Evolutionary conservation across 2,888 invertebrate species (phyloP).

Genomic region (Tiliacea aurago): DNA sequence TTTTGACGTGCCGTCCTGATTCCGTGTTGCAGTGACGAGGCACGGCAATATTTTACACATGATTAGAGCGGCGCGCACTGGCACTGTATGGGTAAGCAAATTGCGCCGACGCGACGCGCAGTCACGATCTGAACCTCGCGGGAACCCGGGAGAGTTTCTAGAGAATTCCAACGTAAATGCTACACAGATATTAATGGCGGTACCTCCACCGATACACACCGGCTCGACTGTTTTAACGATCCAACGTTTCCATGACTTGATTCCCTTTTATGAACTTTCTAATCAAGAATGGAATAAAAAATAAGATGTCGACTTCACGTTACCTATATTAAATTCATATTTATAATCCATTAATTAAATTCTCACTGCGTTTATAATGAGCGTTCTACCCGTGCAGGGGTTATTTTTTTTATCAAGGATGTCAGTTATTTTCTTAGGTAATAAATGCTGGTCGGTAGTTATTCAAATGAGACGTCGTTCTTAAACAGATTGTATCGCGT

Average conservation of each 20-base stretch:
- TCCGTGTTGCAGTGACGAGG: constrained; percentile 85
- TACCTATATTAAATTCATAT: constrained; percentile 66
- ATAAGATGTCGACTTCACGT: constrained; percentile 55
- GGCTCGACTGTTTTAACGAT: constrained; percentile 60
- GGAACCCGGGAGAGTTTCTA: constrained; percentile 88
- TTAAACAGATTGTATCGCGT: constrained; percentile 83
- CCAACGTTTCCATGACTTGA: constrained; percentile 56
- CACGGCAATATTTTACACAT: constrained; percentile 89
- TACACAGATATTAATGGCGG: constrained; percentile 87
- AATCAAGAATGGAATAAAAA: constrained; percentile 65
- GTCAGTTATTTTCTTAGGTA: constrained; percentile 76
- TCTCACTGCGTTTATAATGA: constrained; percentile 66
- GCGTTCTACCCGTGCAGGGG: constrained; percentile 60
- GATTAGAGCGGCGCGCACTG: constrained; percentile 86
- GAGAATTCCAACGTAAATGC: constrained; percentile 89
- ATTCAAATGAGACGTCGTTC: constrained; percentile 86
- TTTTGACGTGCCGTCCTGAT: constrained; percentile 85
- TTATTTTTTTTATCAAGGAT: constrained; percentile 75
- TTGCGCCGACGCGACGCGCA: constrained; percentile 88
- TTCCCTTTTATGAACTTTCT: constrained; percentile 68
- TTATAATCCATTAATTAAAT: constrained; percentile 67
- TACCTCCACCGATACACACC: constrained; percentile 77
- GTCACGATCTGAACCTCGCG: constrained; percentile 90
- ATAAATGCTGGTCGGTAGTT: constrained; percentile 80
- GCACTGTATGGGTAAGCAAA: constrained; percentile 90